Base-by-base conservation (phyloP, 2,113 vertebrate species). In the Bos javanicus region DNA sequence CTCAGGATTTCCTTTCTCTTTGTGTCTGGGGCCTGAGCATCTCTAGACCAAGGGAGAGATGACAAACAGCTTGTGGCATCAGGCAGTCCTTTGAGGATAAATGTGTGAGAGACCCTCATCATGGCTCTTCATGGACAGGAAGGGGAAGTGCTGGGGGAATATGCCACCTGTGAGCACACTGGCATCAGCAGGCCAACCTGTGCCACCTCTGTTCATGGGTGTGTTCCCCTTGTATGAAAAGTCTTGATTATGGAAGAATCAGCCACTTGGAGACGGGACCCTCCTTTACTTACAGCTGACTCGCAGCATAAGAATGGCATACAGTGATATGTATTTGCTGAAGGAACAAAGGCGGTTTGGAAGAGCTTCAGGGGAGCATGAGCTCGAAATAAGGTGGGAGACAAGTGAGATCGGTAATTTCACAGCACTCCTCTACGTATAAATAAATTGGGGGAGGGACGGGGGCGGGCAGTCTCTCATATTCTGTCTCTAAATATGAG, bases 221-320 rank as follows among this genome's bases (percentile, higher is more conserved):
- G 7, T 21, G 28, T 9, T 23, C 57, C 15, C 1, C 43, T n/a
- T 36, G 28, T 21, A 21, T 25, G 85, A 30, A 60, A 54, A 16
- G 64, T 17, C 50, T 43, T 25, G 14, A 16, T 33, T 56, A 33
- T 17, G 50, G 87, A 28, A 52, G 84, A 46, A 36, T 23, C 17
- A 13, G 71, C 36, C 54, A 10, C 48, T 7, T 5, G 19, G 4
- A 10, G 3, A 16, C 1, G 3, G 81, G 46, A 25, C 6, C n/a
- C 19, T 25, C n/a, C 52, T 36, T 7, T 14, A 16, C 7, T 3
- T 7, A 15, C 7, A 57, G 16, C 7, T 2, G 16, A 7, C 13
- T 59, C 36, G 19, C 7, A 14, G 52, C 21, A 26, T 50, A 3
- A 10, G 4, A 19, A 1, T 1, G 30, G 33, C 25, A 43, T 23